Conservation (phyloP, 2,113 vertebrate species). For the Rana temporaria region DNA sequence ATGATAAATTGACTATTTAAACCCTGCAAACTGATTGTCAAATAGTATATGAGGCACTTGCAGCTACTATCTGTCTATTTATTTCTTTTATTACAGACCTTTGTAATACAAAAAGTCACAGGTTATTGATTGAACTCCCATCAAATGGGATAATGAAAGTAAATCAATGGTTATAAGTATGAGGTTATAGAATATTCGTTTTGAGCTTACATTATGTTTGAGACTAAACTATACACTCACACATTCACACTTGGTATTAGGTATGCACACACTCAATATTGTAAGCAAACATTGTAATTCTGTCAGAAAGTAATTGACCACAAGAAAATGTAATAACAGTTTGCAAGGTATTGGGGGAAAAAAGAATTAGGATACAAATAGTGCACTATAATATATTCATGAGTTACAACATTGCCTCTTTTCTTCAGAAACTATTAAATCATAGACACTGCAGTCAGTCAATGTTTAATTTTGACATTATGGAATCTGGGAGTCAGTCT, state of each 20-base stretch:
- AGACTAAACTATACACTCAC: constrained; percentile 25
- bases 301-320: constrained; percentile 53
- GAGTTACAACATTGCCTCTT: constrained; percentile 40
- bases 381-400: constrained; percentile 24
- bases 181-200: constrained; percentile 5
- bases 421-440: constrained; percentile 52
- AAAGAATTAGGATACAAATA: constrained; percentile 45
- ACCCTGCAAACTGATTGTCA: neutral
- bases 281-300: constrained; percentile 51
- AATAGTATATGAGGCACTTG: neutral
- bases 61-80: neutral
- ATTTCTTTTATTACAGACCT: constrained; percentile 36
- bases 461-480: constrained; percentile 41
- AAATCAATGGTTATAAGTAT: constrained; percentile 5
- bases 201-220: constrained; percentile 1
- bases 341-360: constrained; percentile 38
- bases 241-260: constrained; percentile 34
- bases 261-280: constrained; percentile 11
- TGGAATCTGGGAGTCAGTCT: constrained; percentile 26
- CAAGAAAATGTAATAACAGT: constrained; percentile 34
- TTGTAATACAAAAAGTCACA: constrained; percentile 18
- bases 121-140: constrained; percentile 23
- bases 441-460: constrained; percentile 43
- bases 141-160: neutral
- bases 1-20: neutral